Conservation (phyloP, 2,888 invertebrate genomes). For the Euphydryas editha region DNA sequence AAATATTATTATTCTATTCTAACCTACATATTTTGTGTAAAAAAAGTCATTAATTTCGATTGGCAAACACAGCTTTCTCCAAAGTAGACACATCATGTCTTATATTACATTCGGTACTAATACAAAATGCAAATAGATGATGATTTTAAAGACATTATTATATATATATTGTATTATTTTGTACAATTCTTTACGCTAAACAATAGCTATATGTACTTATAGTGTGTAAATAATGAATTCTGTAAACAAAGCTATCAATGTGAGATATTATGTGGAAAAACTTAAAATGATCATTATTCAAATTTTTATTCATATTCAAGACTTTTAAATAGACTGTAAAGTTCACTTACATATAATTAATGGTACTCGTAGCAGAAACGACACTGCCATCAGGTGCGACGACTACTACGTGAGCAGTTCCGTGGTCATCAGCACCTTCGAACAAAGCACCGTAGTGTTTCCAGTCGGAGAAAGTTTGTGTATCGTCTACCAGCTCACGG, state of each 20-base stretch:
- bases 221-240: background rate
- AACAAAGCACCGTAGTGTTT: slow-evolving; percentile 88
- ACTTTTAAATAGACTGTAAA: background rate
- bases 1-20: too few species aligned
- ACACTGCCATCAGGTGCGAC: slow-evolving; percentile 94
- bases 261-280: too few species aligned
- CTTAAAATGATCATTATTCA: too few species aligned
- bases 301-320: background rate
- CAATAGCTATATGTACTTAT: slow-evolving; percentile 6
- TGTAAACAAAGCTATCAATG: background rate
- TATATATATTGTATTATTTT: background rate
- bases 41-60: too few species aligned
- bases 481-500: slow-evolving; percentile 73
- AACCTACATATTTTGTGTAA: too few species aligned
- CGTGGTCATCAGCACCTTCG: slow-evolving; percentile 87
- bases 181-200: slow-evolving; percentile 2
- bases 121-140: background rate
- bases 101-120: too few species aligned
- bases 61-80: too few species aligned
- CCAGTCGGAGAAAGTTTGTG: slow-evolving; percentile 86
- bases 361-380: slow-evolving; percentile 94
- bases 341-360: slow-evolving; percentile 86
- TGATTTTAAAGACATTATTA: background rate
- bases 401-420: slow-evolving; percentile 95
- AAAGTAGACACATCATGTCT: too few species aligned